Evolutionary conservation across 2,888 invertebrate species (phyloP).

Genomic region (Synergus itoensis): DNA sequence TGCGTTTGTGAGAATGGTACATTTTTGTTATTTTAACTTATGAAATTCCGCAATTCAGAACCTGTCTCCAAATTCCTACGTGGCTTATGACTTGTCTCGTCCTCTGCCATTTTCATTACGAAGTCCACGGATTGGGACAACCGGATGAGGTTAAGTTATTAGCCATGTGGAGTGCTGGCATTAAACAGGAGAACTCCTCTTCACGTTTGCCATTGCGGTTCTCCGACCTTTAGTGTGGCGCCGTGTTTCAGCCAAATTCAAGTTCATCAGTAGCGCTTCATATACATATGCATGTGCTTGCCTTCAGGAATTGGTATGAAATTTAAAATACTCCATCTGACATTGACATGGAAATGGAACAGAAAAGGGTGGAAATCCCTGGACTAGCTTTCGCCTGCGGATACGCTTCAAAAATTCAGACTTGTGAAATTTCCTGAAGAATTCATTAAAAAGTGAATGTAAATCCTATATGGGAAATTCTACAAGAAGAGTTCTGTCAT

Average conservation of each 20-base stretch:
- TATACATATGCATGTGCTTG: conserved; percentile 17
- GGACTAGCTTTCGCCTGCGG: not conserved
- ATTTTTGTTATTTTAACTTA: conserved; percentile 21
- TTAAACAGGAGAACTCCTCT: conserved; percentile 48
- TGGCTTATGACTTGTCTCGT: conserved; percentile 44
- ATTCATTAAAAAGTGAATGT: not conserved
- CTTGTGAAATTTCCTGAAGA: no score
- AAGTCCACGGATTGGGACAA: conserved; percentile 49
- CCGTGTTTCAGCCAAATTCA: conserved; percentile 29
- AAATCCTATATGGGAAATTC: not conserved
- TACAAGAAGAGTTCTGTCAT: not conserved
- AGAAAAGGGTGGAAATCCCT: not conserved
- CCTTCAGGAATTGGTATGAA: not conserved
- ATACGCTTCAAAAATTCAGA: not conserved
- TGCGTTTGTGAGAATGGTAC: not conserved
- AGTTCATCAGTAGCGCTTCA: conserved; percentile 23
- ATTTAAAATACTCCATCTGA: not conserved
- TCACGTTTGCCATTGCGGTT: conserved; percentile 16
- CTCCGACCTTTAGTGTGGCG: not conserved
- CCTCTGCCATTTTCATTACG: conserved; percentile 60
- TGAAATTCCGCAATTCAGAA: conserved; percentile 27
- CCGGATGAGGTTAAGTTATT: conserved; percentile 64
- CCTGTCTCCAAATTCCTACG: not conserved
- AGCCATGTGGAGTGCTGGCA: conserved; percentile 60
- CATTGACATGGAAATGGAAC: not conserved